Percentiles rank a stretch among this genome's conserved stretches.
These are phyloP conservation scores for Equus przewalskii DNA, from an alignment of 2,113 vertebrate species.

Conservation along the genomic window DNA sequence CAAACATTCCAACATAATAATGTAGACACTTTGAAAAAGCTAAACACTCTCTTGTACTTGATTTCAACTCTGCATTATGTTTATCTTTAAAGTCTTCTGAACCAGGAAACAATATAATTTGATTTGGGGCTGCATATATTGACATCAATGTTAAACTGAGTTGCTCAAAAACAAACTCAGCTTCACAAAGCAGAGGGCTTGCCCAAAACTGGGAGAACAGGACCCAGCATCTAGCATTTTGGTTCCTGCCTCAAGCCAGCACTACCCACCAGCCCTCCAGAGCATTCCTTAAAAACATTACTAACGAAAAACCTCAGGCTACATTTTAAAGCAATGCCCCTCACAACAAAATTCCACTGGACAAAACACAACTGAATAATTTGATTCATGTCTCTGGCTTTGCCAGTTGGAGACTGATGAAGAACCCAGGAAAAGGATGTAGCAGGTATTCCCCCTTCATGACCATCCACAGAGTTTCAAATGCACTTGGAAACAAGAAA, in stretches of 20 bases:
- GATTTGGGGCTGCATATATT: background rate
- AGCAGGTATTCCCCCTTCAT: background rate
- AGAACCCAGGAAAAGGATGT: background rate
- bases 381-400: background rate
- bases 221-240: background rate
- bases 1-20: background rate
- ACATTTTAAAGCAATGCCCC: background rate
- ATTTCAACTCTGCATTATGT: background rate
- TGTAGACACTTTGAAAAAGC: background rate
- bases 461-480: background rate
- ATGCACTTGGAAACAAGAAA: background rate
- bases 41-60: background rate
- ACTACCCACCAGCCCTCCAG: rapidly evolving
- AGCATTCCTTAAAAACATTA: background rate
- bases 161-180: background rate
- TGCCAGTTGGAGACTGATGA: background rate
- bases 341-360: background rate
- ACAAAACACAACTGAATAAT: background rate
- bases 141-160: background rate
- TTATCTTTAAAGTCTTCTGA: background rate
- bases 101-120: slow-evolving; percentile 31
- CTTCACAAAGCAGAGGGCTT: background rate
- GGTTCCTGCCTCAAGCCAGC: rapidly evolving
- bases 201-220: background rate
- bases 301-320: background rate